These are phyloP conservation scores for Craseonycteris thonglongyai DNA, from an alignment of 2,113 vertebrate species.

Conservation along the genomic window DNA sequence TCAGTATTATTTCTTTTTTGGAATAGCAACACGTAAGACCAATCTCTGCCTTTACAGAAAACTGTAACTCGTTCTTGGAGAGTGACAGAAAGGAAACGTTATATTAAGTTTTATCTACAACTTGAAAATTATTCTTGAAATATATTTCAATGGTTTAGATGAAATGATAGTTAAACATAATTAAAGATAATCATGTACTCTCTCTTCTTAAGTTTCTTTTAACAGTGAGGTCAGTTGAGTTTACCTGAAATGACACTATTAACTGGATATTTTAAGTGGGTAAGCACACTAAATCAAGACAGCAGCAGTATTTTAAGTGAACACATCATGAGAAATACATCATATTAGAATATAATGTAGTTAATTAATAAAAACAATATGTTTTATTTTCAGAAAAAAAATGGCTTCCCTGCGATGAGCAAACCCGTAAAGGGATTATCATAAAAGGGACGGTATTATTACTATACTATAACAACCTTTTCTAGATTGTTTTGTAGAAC, in stretches of 20 bases:
- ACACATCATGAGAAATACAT: background rate
- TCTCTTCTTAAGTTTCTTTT: background rate
- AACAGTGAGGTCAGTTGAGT: background rate
- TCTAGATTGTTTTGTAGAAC: background rate
- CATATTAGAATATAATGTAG: background rate
- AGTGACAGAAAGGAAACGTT: background rate
- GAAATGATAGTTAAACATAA: background rate
- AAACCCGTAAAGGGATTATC: background rate
- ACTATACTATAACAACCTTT: background rate
- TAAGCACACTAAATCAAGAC: background rate
- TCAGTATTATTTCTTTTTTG: background rate
- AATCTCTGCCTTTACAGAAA: slow-evolving; percentile 23
- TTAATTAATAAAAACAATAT: background rate
- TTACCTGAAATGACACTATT: background rate
- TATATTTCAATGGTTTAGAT: slow-evolving; percentile 15
- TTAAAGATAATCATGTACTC: background rate
- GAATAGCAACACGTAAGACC: background rate
- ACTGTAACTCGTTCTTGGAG: background rate
- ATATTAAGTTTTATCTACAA: slow-evolving; percentile 31
- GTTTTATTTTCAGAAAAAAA: background rate
- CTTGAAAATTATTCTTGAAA: slow-evolving; percentile 34
- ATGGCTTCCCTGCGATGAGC: background rate
- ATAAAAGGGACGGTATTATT: background rate
- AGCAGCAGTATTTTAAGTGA: background rate
- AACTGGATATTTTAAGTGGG: background rate